Evolutionary conservation across 2,888 invertebrate genomes (phyloP).

Genomic region (Ceratothoa steindachneri): DNA sequence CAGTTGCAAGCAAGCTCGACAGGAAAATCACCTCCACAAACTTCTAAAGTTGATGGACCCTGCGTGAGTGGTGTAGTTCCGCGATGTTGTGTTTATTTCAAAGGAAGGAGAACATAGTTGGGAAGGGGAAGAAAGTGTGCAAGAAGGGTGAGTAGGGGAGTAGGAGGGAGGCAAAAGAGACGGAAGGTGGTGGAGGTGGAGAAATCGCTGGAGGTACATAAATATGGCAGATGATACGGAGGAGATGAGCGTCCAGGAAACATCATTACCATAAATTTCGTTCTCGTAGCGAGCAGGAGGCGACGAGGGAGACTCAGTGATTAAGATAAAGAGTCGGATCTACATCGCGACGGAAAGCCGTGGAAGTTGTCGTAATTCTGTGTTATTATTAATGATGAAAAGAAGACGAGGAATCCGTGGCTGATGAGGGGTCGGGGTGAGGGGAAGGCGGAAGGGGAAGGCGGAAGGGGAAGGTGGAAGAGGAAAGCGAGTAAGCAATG

Average conservation of each 20-base stretch:
- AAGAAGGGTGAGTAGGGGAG: no score
- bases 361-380: slow-evolving; percentile 38
- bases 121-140: no score
- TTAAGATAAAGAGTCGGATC: slow-evolving; percentile 37
- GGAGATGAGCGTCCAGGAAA: slow-evolving; percentile 43
- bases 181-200: slow-evolving; percentile 1
- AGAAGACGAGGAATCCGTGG: slow-evolving; percentile 16
- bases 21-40: no score
- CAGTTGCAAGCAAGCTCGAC: no score
- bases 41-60: no score
- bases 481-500: no score
- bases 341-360: slow-evolving; percentile 38
- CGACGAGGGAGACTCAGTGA: slow-evolving; percentile 39
- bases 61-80: no score
- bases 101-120: no score
- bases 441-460: no score
- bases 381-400: slow-evolving; percentile 43
- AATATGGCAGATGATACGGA: slow-evolving; percentile 44
- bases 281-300: slow-evolving; percentile 36
- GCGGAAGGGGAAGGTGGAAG: no score
- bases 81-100: no score
- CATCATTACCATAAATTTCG: slow-evolving; percentile 45
- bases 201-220: slow-evolving; percentile 45
- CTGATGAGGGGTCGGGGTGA: neutral
- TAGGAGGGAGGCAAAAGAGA: no score